A percentile compares a stretch with the other conserved stretches of the same genome.
Conservation (phyloP, 2,113 vertebrate genomes). For the Gobius niger region DNA sequence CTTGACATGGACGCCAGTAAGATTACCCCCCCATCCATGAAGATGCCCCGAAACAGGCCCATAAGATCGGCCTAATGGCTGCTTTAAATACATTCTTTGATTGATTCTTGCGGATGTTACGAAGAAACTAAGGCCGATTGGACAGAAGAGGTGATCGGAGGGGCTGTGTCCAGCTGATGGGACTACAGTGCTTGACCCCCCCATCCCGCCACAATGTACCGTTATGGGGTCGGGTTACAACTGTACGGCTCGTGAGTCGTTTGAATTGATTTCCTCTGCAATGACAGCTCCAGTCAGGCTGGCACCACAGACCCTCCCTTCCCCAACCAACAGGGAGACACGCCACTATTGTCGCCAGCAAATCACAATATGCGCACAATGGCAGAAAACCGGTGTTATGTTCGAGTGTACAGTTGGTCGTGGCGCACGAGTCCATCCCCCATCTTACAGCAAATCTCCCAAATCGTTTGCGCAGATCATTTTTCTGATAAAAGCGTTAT, state of each 20-base stretch:
- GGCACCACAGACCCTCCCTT: conserved; percentile 84
- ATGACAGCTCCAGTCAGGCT: conserved; percentile 94
- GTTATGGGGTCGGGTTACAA: conserved; percentile 82
- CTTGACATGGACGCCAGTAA: conserved; percentile 15
- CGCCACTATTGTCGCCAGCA: conserved; percentile 62
- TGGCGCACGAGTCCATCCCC: conserved; percentile 62
- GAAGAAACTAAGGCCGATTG: conserved; percentile 14
- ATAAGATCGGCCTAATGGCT: conserved; percentile 65
- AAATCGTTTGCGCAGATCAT: conserved; percentile 79
- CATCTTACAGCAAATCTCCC: conserved; percentile 58
- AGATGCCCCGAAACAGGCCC: conserved; percentile 49
- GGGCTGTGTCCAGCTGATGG: conserved; percentile 71
- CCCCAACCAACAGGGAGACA: conserved; percentile 51
- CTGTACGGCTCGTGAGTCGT: conserved; percentile 71
- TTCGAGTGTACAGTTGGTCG: conserved; percentile 70
- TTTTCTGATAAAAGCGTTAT: conserved; percentile 86
- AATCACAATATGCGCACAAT: conserved; percentile 76
- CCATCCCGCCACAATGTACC: conserved; percentile 29
- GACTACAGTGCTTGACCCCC: conserved; percentile 75
- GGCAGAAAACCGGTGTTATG: conserved; percentile 86
- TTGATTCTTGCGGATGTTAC: conserved; percentile 61
- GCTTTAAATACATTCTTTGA: conserved; percentile 70
- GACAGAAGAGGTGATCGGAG: conserved; percentile 42
- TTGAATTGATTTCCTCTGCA: conserved; percentile 93
- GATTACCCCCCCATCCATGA: conserved; percentile 64